Conservation (phyloP, 2,113 vertebrate species). For the human (Homo sapiens) region DNA sequence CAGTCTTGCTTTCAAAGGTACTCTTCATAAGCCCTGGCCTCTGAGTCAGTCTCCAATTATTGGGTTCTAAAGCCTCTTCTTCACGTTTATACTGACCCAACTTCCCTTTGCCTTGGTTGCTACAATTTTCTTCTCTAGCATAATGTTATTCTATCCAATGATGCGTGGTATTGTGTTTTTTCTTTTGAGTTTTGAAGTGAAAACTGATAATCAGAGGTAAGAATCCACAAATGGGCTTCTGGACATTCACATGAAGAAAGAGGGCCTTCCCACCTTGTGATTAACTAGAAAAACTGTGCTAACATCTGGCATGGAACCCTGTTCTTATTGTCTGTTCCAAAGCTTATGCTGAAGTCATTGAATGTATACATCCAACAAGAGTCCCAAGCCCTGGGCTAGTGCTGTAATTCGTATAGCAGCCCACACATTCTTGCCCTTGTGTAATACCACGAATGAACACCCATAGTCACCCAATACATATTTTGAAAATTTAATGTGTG, state of each 20-base stretch:
- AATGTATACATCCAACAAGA: rapidly evolving
- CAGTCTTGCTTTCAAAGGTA: background rate
- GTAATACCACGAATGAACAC: background rate
- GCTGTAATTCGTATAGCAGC: background rate
- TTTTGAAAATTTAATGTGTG: slow-evolving; percentile 6
- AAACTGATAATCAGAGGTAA: background rate
- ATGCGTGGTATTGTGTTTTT: background rate
- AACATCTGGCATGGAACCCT: background rate
- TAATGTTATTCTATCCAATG: background rate
- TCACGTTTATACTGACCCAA: background rate
- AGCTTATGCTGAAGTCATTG: background rate
- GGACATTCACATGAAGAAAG: background rate
- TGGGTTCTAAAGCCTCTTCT: background rate
- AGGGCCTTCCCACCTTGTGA: no score
- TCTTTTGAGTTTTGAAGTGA: slow-evolving; percentile 8
- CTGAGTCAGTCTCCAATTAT: background rate
- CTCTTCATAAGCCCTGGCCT: background rate
- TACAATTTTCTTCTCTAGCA: background rate
- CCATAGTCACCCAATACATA: background rate
- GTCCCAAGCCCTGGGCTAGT: background rate
- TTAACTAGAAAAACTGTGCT: background rate
- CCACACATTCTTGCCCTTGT: background rate
- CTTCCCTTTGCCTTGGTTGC: background rate
- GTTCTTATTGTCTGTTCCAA: background rate
- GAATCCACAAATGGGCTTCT: background rate